Conservation (phyloP, 2,888 invertebrate species). For the Thereva unica region DNA sequence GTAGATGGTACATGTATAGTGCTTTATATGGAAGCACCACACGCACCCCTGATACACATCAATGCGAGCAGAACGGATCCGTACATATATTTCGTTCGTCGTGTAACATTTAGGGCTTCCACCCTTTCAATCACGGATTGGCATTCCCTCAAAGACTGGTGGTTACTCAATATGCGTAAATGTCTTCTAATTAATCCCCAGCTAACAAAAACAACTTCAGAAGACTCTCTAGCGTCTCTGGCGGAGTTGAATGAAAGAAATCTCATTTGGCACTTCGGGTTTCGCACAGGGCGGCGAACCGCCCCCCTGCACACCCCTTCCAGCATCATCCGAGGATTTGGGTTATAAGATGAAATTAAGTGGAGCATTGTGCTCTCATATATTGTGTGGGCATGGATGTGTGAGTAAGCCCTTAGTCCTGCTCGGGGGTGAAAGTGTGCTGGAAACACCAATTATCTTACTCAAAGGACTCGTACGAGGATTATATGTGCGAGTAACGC, state of each 20-base stretch:
- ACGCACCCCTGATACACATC: too few species aligned
- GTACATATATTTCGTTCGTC: too few species aligned
- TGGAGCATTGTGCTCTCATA: constrained; percentile 18
- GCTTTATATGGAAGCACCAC: too few species aligned
- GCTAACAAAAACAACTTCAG: constrained; percentile 25
- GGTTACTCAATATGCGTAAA: constrained; percentile 32
- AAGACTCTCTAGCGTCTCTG: not conserved
- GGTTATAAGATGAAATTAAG: constrained; percentile 30
- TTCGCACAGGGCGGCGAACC: too few species aligned
- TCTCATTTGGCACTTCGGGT: constrained; percentile 31
- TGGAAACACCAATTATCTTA: constrained; percentile 35
- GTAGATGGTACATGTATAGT: too few species aligned
- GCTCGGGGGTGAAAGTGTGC: constrained; percentile 12
- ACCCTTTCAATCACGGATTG: constrained; percentile 27
- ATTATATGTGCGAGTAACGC: constrained; percentile 33
- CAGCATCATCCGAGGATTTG: too few species aligned
- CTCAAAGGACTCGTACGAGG: constrained; percentile 31
- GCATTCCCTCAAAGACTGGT: constrained; percentile 30
- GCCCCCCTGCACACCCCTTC: not conserved
- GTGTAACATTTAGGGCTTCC: not conserved
- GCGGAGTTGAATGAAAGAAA: constrained; percentile 28
- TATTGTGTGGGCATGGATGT: not conserved
- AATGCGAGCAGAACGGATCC: too few species aligned
- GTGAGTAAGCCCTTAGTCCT: not conserved
- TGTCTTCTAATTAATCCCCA: constrained; percentile 34